Evolutionary conservation across 2,888 invertebrate genomes (phyloP).

Genomic region (Drosophila meridionalis): DNA sequence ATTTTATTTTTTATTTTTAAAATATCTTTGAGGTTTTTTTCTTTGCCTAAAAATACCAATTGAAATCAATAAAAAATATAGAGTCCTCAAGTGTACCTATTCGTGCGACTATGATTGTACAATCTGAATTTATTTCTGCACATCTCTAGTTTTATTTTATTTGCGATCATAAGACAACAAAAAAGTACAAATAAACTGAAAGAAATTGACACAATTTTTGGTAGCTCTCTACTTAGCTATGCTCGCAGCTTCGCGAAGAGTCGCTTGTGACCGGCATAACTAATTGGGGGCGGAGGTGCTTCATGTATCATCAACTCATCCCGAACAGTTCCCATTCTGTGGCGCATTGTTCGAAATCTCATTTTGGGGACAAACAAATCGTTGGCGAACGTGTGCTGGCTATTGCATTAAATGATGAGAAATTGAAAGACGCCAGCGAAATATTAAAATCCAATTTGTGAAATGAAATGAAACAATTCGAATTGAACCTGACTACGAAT

Average conservation of each 20-base stretch:
- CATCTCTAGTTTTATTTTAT: neutral
- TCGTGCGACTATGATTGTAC: neutral
- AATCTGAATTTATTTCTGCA: neutral
- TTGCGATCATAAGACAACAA: neutral
- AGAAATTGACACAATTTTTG: conserved; percentile 56
- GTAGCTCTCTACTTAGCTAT: conserved; percentile 53
- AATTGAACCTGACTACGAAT: neutral
- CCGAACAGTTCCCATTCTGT: conserved; percentile 13
- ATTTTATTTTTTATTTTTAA: too few relatives aligned
- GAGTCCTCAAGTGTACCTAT: neutral
- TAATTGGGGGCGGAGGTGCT: conserved; percentile 28
- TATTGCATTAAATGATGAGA: conserved; percentile 60
- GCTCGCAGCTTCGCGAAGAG: conserved; percentile 47
- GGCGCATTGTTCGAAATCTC: conserved; percentile 20
- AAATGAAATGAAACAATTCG: conserved; percentile 10
- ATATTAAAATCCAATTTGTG: conserved; percentile 24
- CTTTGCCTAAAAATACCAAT: too few relatives aligned
- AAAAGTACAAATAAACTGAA: neutral
- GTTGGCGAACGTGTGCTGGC: conserved; percentile 54
- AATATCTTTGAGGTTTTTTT: too few relatives aligned
- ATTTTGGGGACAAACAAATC: conserved; percentile 55
- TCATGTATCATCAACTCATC: conserved; percentile 9
- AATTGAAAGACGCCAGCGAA: conserved; percentile 32
- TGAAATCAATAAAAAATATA: neutral
- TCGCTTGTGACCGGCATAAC: conserved; percentile 48